Evolutionary conservation across 2,113 vertebrate species (phyloP).

Genomic region (Opisthocomus hoazin): DNA sequence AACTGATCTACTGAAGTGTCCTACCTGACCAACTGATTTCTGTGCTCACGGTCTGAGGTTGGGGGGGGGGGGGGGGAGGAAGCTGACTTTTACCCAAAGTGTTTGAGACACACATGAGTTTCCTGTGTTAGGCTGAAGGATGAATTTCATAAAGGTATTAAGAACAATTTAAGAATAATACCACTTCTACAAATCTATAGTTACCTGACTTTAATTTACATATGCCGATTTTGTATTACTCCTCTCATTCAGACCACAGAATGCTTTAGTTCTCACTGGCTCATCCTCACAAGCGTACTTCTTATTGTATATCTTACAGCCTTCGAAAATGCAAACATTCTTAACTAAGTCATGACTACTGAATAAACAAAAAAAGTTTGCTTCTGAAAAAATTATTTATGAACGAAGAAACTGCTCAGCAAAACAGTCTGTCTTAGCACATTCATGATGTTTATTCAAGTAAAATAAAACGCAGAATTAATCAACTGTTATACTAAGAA

Average conservation of each 20-base stretch:
- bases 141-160: not conserved
- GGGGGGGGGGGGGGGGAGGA: no score
- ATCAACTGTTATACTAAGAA: not conserved
- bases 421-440: not conserved
- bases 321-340: not conserved
- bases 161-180: not conserved
- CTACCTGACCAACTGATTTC: not conserved
- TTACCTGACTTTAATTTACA: not conserved
- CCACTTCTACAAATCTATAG: not conserved
- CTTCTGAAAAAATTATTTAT: not conserved
- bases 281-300: not conserved
- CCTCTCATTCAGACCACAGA: not conserved
- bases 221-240: not conserved
- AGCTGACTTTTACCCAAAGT: not conserved
- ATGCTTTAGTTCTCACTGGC: not conserved
- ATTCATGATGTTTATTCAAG: not conserved
- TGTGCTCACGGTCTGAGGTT: not conserved
- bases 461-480: not conserved
- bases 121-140: not conserved
- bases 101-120: not conserved
- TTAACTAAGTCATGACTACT: not conserved
- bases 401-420: not conserved
- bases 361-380: not conserved
- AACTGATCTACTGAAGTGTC: not conserved
- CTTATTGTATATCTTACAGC: not conserved